Evolutionary conservation across 2,888 invertebrate species (phyloP), one percentile per base, ranked within the genome.

Genomic region (Drosophila sordidapex): DNA sequence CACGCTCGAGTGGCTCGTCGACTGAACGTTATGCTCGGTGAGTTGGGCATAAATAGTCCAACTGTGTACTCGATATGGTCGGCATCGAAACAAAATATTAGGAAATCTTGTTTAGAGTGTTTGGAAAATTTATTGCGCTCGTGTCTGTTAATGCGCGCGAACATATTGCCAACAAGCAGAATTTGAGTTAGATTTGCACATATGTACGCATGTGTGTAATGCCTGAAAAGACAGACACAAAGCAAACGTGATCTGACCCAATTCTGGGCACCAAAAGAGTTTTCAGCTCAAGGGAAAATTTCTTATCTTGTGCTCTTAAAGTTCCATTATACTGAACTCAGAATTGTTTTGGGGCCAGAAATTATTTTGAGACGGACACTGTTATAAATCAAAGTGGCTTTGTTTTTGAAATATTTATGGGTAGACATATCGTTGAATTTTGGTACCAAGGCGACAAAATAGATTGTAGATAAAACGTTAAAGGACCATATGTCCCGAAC

Each of bases 51-150:
- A 76, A 76, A 72, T 59, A 82, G 57, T 31, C 53, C 52, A 31
- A 21, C 48, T 56, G 49, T 31, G 48, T 36, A 51, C 40, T 58
- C 54, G 53, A 54, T 79, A 58, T 49, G 66, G 53, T 52, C 59
- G 49, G 72, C 67, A 73, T 68, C 56, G 70, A 64, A 81, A 68
- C 77, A 75, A 71, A 82, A 81, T 81, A 77, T 83, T 87, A 83
- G 70, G 76, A 84, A 86, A 83, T 84, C 76, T 72, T 74, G 64
- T 74, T 83, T 72, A 61, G 80, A 80, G 83, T 82, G 76, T 75
- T 75, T 76, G 76, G 72, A n/a, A 80, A 82, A 84, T 85, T 84
- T 84, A 84, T 84, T 76, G 79, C 77, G 56, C 35, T 69, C 38
- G 58, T 76, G 67, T 75, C 72, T 65, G 71, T 70, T 81, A 83